Evolutionary conservation across 2,797 vertebrate species (phyloP).

Genomic region (Pampus argenteus): DNA sequence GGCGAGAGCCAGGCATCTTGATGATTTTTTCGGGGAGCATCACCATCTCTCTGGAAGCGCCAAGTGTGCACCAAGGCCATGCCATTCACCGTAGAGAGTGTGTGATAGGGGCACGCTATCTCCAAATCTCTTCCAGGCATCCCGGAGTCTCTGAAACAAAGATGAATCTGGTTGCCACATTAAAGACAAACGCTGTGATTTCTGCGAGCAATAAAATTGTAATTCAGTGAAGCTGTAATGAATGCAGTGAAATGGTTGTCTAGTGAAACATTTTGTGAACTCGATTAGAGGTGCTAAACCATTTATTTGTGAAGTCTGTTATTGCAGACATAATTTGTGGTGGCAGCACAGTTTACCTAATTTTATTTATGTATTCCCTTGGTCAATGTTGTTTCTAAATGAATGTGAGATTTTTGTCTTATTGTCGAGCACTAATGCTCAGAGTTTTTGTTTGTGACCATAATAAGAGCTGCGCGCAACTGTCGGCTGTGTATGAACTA

Average conservation of each 20-base stretch:
- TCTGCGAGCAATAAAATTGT: conserved; percentile 71
- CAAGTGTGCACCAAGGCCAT: conserved; percentile 81
- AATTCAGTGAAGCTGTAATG: conserved; percentile 75
- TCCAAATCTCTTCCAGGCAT: conserved; percentile 68
- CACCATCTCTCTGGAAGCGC: conserved; percentile 81
- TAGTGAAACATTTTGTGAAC: conserved; percentile 80
- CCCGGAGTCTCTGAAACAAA: conserved; percentile 58
- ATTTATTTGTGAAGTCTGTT: conserved; percentile 80
- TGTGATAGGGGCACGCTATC: conserved; percentile 63
- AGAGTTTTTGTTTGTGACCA: conserved; percentile 44
- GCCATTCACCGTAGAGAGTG: conserved; percentile 72
- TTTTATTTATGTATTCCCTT: conserved; percentile 80
- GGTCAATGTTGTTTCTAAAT: conserved; percentile 74
- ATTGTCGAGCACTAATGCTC: conserved; percentile 34
- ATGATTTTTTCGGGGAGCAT: conserved; percentile 82
- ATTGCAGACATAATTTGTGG: conserved; percentile 77
- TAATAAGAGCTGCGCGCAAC: conserved; percentile 15
- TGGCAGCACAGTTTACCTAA: conserved; percentile 75
- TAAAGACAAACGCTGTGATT: conserved; percentile 70
- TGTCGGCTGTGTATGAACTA: conserved; percentile 45
- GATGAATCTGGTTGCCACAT: conserved; percentile 70
- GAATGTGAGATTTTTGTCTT: conserved; percentile 58
- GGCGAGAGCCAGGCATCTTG: conserved; percentile 84
- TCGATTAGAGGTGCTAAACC: conserved; percentile 78
- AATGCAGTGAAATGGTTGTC: conserved; percentile 79